These are phyloP conservation scores for Mola mola DNA, from an alignment of 2,113 vertebrate species.

Conservation along the genomic window DNA sequence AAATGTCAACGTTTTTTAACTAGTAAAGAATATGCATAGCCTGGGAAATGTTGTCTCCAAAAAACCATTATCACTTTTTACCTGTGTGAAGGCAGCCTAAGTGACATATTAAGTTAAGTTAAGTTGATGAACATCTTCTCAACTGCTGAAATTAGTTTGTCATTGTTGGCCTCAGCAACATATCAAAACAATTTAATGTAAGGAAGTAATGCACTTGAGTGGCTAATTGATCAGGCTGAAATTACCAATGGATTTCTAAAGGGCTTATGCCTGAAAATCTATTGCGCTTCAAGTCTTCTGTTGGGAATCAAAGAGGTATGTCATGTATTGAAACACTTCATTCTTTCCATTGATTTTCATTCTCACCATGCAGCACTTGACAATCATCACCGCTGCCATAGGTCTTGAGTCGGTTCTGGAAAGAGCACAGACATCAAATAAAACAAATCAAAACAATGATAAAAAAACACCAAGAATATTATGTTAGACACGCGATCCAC, in stretches of 20 bases:
- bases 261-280: constrained; percentile 61
- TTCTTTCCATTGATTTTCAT: constrained; percentile 72
- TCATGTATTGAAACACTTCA: constrained; percentile 75
- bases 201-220: constrained; percentile 69
- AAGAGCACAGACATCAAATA: constrained; percentile 6
- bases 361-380: constrained; percentile 32
- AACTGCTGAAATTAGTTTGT: constrained; percentile 35
- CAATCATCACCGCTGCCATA: constrained; percentile 19
- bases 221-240: constrained; percentile 81
- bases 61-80: too few relatives aligned
- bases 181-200: constrained; percentile 58
- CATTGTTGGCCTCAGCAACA: constrained; percentile 31
- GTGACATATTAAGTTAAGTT: too few relatives aligned
- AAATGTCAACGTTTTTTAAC: too few relatives aligned
- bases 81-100: too few relatives aligned
- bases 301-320: constrained; percentile 73
- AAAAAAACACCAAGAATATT: not conserved
- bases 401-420: constrained; percentile 25
- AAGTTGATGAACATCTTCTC: constrained; percentile 16
- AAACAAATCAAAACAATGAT: constrained; percentile 10
- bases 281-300: constrained; percentile 69
- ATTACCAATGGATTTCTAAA: constrained; percentile 80
- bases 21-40: too few relatives aligned
- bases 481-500: not conserved
- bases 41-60: too few relatives aligned